Evolutionary conservation across 2,113 vertebrate species (phyloP), one percentile per base, ranked within the genome.

Genomic region (Coracopsis vasa): DNA sequence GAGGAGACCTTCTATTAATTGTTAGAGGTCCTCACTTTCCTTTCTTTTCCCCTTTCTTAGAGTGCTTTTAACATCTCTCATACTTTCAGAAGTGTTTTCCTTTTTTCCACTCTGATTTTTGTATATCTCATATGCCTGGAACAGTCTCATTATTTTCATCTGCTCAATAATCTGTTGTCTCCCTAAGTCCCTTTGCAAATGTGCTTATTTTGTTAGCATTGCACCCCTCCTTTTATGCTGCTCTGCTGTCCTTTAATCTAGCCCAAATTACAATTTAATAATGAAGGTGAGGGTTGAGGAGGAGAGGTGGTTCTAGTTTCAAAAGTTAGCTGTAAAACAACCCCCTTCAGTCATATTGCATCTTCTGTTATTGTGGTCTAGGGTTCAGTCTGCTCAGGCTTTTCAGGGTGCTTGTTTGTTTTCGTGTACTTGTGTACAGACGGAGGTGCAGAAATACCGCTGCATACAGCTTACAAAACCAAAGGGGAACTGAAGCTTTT

Each of bases 181-280:
- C 70, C 33, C 11, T 33, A 51, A 74, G 44, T 95, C 39, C 29
- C 72, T 92, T 89, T 66, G 72, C 70, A 94, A 92, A 92, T 47
- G 51, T 83, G 66, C 72, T 96, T 90, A 67, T 96, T 97, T 96
- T 78, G 86, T 86, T 79, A 69, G 47, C 82, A 90, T 91, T 93
- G 42, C 64, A 78, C 82, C 23, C 24, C 54, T 80, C 41, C 67
- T 95, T 94, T 95, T 85, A 85, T 93, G 82, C 78, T 74, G n/a
- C 61, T 87, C 28, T 53, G 24, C 90, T 79, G 54, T 91, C 90
- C 90, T 95, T 95, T 95, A 93, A 96, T 96, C 83, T 84, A 89
- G 88, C 35, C 58, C 51, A 86, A 81, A 91, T 94, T 86, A 69
- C 42, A 79, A 39, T 86, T 86, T 91, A 91, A 81, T 96, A 95